phyloP scores from a whole-genome alignment of 2,797 vertebrate genomes.

The Neostethus bicornis region DNA sequence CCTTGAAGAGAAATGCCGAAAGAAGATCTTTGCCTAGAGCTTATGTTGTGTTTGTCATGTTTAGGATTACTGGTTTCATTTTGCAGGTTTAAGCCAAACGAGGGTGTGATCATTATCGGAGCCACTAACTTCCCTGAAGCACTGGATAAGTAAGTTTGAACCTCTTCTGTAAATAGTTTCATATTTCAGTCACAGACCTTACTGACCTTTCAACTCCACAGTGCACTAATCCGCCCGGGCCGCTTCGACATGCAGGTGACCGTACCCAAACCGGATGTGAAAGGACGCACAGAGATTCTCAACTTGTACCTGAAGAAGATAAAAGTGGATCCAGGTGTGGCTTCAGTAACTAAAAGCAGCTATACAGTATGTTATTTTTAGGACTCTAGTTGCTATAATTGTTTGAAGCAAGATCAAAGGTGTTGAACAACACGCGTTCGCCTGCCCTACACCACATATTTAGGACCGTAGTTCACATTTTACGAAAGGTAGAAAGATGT shows the following conservation, averaged over 20 bases:
- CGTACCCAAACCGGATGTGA: slow-evolving; percentile 95
- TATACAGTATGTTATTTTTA: too few species aligned
- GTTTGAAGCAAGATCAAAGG: too few species aligned
- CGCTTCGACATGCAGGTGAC: slow-evolving; percentile 99
- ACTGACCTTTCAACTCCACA: slow-evolving; percentile 43
- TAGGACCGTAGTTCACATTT: too few species aligned
- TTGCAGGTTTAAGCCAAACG: slow-evolving; percentile 94
- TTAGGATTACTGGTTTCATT: not conserved
- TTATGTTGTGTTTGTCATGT: too few species aligned
- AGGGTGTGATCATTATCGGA: slow-evolving; percentile 97
- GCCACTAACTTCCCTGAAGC: slow-evolving; percentile 98
- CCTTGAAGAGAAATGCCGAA: too few species aligned
- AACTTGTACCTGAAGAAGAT: slow-evolving; percentile 98
- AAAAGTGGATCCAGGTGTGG: slow-evolving; percentile 87
- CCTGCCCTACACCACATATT: too few species aligned
- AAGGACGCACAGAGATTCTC: slow-evolving; percentile 95
- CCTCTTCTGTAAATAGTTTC: slow-evolving; percentile 6
- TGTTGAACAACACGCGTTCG: too few species aligned
- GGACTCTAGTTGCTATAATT: too few species aligned
- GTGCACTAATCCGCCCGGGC: slow-evolving; percentile 94
- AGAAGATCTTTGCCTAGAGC: too few species aligned
- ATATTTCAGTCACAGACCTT: too few species aligned
- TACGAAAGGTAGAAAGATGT: too few species aligned
- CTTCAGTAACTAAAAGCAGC: not conserved
- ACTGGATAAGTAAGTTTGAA: slow-evolving; percentile 93